A percentile compares a stretch with the other conserved stretches of the same genome.
These are phyloP conservation scores for Ariopsis seemanni DNA, from an alignment of 2,113 vertebrate species.

Conservation along the genomic window DNA sequence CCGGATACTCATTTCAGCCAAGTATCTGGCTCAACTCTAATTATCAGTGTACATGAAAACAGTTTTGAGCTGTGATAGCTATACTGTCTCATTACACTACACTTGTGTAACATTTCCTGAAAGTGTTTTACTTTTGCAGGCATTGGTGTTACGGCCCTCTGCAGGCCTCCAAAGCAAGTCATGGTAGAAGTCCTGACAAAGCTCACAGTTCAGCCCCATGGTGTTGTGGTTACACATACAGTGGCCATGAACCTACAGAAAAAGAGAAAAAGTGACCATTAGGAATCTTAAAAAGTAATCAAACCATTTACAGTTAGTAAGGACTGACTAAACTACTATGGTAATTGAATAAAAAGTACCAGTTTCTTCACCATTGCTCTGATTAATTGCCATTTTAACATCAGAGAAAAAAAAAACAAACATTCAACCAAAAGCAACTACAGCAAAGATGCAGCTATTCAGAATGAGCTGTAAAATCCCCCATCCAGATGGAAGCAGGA, in stretches of 20 bases:
- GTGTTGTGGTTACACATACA: slow-evolving; percentile 98
- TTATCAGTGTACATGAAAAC: neutral
- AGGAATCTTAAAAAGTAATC: slow-evolving; percentile 8
- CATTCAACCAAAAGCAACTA: neutral
- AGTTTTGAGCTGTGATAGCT: neutral
- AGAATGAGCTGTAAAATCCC: slow-evolving; percentile 15
- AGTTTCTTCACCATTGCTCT: neutral
- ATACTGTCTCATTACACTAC: neutral
- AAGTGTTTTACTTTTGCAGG: slow-evolving; percentile 85
- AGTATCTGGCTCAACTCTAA: no score
- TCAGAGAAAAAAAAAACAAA: neutral
- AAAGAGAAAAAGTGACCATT: slow-evolving; percentile 35
- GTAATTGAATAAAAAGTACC: neutral
- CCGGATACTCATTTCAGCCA: no score
- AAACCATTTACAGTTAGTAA: no score
- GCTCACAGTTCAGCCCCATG: slow-evolving; percentile 93
- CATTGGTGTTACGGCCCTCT: slow-evolving; percentile 91
- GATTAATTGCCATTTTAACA: slow-evolving; percentile 6
- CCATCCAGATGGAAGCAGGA: slow-evolving; percentile 41
- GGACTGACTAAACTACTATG: no score
- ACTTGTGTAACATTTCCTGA: neutral
- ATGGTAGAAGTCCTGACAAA: slow-evolving; percentile 91
- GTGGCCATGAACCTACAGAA: slow-evolving; percentile 88
- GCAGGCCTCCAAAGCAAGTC: slow-evolving; percentile 94
- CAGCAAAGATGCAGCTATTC: slow-evolving; percentile 13